Conservation (phyloP, 2,797 vertebrate species). For the Perdix hodgsoniae region DNA sequence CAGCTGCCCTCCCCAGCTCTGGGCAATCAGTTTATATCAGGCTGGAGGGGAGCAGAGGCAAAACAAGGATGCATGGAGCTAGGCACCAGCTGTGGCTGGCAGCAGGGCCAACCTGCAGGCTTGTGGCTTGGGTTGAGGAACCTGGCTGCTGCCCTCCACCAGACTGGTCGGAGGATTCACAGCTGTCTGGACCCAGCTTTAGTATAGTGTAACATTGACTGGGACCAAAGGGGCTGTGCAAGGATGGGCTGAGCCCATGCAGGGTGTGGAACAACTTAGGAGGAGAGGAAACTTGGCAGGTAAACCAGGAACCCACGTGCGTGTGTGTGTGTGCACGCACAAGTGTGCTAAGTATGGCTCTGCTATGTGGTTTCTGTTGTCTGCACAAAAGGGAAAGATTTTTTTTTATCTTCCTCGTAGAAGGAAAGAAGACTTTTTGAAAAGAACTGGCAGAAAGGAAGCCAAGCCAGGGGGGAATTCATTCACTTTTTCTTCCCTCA, state of each 20-base stretch:
- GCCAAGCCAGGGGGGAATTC: neutral
- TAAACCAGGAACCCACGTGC: neutral
- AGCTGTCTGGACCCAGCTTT: neutral
- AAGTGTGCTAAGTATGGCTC: rapidly evolving
- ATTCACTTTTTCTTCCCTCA: neutral
- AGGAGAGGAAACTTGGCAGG: neutral
- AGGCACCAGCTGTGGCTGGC: neutral
- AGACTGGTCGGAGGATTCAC: neutral
- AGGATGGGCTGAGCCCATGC: neutral
- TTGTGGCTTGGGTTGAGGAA: neutral
- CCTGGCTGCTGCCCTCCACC: neutral
- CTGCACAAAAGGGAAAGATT: neutral
- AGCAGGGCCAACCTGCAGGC: neutral
- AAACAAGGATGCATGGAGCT: neutral
- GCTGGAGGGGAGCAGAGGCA: neutral
- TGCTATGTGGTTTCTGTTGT: neutral
- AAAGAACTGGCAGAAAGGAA: neutral
- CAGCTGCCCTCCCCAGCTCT: neutral
- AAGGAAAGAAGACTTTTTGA: neutral
- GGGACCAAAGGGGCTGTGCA: neutral
- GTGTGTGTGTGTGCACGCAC: rapidly evolving
- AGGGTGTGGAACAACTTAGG: neutral
- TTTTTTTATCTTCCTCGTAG: neutral
- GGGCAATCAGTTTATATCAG: neutral
- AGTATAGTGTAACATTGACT: neutral